Conservation (phyloP, 2,797 vertebrate genomes). For the Corythornis leucogaster region DNA sequence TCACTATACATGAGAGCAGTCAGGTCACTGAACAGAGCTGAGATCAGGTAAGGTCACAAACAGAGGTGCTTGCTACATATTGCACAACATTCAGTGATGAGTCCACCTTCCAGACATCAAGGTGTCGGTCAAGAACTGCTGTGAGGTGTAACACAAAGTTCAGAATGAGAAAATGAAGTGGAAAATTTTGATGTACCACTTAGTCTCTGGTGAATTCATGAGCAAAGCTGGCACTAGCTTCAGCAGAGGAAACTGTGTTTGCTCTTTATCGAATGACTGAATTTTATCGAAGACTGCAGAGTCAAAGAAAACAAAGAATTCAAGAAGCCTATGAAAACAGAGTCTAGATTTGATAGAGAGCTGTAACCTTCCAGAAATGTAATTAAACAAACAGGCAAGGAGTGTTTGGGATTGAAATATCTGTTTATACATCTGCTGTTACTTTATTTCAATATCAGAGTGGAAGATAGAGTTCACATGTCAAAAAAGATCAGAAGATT, state of each 20-base stretch:
- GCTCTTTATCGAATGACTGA: not conserved
- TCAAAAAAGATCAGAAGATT: not conserved
- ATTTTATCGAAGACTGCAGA: not conserved
- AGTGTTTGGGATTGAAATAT: slow-evolving; percentile 29
- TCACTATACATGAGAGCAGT: not conserved
- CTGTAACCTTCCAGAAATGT: slow-evolving; percentile 38
- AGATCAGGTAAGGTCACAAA: not conserved
- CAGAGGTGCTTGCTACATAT: fast-evolving
- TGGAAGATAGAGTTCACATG: not conserved
- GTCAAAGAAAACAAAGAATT: not conserved
- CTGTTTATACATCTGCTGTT: slow-evolving; percentile 39
- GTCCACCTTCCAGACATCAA: not conserved
- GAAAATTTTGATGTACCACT: not conserved
- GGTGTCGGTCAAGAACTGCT: not conserved
- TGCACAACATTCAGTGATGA: fast-evolving
- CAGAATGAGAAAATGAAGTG: not conserved
- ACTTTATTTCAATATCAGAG: slow-evolving; percentile 24
- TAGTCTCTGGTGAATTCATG: not conserved
- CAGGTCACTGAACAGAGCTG: not conserved
- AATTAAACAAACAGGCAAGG: slow-evolving; percentile 47
- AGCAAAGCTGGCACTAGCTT: not conserved
- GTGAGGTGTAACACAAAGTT: not conserved
- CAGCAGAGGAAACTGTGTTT: not conserved
- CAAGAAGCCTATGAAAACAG: not conserved
- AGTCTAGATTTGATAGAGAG: not conserved